Conservation (phyloP, 2,888 invertebrate genomes). For the Drosophila limbata region DNA sequence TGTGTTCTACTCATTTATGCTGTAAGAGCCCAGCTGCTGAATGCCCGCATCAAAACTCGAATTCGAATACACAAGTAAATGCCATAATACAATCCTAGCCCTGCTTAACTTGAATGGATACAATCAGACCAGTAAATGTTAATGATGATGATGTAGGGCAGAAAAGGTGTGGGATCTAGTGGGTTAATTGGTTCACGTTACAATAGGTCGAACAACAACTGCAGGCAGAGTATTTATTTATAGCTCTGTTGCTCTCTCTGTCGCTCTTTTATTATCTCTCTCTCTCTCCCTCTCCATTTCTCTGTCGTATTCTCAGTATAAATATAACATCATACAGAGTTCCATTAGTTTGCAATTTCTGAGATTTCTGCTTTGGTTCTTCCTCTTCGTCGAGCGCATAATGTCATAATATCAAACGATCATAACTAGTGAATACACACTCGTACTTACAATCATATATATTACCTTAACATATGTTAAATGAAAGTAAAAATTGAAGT, state of each 20-base stretch:
- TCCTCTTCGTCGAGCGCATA: conserved; percentile 46
- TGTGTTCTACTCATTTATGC: conserved; percentile 59
- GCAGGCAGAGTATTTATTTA: conserved; percentile 25
- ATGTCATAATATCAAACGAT: conserved; percentile 55
- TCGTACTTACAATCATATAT: conserved; percentile 57
- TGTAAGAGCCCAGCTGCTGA: conserved; percentile 53
- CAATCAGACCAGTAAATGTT: not conserved
- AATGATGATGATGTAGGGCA: not conserved
- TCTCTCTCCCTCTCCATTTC: not conserved
- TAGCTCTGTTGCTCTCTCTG: conserved; percentile 26
- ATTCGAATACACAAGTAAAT: conserved; percentile 14
- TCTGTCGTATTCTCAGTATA: conserved; percentile 68
- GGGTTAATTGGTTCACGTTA: conserved; percentile 1
- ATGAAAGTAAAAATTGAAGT: conserved; percentile 47
- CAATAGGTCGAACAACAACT: conserved; percentile 14
- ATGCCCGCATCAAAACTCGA: conserved; percentile 2
- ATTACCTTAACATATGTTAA: conserved; percentile 49
- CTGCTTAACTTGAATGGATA: conserved; percentile 40
- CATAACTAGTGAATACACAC: conserved; percentile 63
- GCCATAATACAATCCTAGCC: conserved; percentile 22
- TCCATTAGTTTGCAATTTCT: conserved; percentile 61
- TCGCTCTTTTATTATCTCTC: conserved; percentile 43
- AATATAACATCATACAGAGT: conserved; percentile 68
- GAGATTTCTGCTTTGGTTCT: conserved; percentile 59
- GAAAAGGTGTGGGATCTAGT: conserved; percentile 13